Evolutionary conservation across 2,113 vertebrate species (phyloP), one percentile per base, ranked within the genome.

Genomic region (Labeo rohita): DNA sequence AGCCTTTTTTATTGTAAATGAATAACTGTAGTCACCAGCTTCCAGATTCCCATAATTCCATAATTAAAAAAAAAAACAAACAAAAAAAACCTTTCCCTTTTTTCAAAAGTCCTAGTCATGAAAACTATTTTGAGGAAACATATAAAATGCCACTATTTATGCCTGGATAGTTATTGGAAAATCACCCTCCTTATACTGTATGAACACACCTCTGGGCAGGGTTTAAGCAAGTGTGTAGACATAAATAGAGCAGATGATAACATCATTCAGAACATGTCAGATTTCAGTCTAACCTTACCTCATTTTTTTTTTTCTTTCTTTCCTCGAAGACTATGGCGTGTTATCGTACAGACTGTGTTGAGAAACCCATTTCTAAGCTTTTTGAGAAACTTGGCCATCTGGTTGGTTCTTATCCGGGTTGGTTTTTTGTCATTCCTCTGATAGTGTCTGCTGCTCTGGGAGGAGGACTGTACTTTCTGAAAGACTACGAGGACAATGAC

Each of bases 391-490:
- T 96, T 7, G 95, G 95, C 0, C 28, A 76, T 0, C 4, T 56
- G 2, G 93, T 96, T 5, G 95, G 93, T 74, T 72, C 87, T 13
- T 80, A 86, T 70, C 96, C 95, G 11, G 92, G 93, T 87, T 76
- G 90, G 81, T 96, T 96, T 85, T 76, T 95, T 43, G 52, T 96
- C 5, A 8, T 91, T 85, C 94, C 96, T 34, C 10, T 94, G 34
- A 13, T 95, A 8, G 16, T 96, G 16, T 93, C 95, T 0, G 90
- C 61, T 8, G 86, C 34, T 0, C 91, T 96, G 0, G 90, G 95
- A 45, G 91, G 90, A 9, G 96, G 95, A 8, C 93, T 96, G 43
- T 0, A 79, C 10, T 94, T 91, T 84, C 85, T 96, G 36, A 81
- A 87, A 8, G 54, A 80, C 8, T 87, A 85, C 1, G 21, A 89